A percentile compares a stretch with the other conserved stretches of the same genome.
Evolutionary conservation across 2,888 invertebrate genomes (phyloP).

Genomic region (Salticus scenicus): DNA sequence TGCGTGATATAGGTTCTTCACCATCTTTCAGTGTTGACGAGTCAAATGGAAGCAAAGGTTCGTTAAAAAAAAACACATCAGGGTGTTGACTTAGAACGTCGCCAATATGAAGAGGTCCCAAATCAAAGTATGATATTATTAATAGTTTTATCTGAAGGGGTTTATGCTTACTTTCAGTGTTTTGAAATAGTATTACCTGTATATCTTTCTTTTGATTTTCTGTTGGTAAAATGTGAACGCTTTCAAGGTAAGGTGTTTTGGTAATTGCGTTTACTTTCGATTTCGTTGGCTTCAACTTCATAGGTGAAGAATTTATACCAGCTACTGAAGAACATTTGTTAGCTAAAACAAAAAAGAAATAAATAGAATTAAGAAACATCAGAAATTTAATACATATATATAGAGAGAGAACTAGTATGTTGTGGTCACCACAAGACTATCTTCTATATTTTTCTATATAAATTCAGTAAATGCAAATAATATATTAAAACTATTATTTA

Average conservation of each 20-base stretch:
- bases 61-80: conserved; percentile 48
- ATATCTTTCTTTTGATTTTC: not conserved
- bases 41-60: conserved; percentile 55
- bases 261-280: not conserved
- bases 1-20: conserved; percentile 51
- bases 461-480: too few species aligned
- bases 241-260: conserved; percentile 12
- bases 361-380: too few species aligned
- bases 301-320: not conserved
- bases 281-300: not conserved
- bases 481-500: too few species aligned
- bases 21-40: conserved; percentile 37
- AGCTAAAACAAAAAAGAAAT: too few species aligned
- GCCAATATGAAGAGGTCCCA: conserved; percentile 32
- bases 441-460: too few species aligned
- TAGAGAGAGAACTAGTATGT: too few species aligned
- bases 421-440: too few species aligned
- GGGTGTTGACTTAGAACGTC: conserved; percentile 48
- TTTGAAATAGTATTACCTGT: not conserved
- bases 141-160: conserved; percentile 17
- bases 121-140: conserved; percentile 56
- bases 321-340: not conserved
- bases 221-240: conserved; percentile 46
- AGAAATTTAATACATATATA: too few species aligned
- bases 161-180: not conserved